phyloP scores from a whole-genome alignment of 2,888 invertebrate genomes.

The Noctua pronuba region DNA sequence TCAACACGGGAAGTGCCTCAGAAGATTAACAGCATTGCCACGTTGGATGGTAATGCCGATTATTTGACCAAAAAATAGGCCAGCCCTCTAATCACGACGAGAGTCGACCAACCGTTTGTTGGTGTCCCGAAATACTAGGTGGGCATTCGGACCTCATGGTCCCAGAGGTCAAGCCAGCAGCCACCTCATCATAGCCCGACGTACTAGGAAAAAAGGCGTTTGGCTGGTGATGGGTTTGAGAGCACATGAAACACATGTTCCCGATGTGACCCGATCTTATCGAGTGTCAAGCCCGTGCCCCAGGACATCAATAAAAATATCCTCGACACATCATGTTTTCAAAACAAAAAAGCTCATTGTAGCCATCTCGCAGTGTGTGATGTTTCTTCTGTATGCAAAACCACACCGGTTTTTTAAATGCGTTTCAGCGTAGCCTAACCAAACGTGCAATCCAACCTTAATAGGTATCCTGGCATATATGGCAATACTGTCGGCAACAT shows the following conservation, averaged over 20 bases:
- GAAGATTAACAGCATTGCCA: background rate
- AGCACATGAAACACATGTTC: background rate
- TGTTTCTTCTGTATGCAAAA: background rate
- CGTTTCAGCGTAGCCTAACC: background rate
- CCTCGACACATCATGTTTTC: background rate
- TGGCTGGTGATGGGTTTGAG: background rate
- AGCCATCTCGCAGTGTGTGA: background rate
- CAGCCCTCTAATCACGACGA: background rate
- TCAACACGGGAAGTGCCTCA: background rate
- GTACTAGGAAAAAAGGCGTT: background rate
- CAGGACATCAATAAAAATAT: background rate
- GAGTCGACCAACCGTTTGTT: background rate
- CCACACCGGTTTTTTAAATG: background rate
- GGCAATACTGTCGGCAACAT: background rate
- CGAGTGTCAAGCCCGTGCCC: background rate
- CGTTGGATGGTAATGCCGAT: background rate
- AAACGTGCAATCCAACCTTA: background rate
- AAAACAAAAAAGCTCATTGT: background rate
- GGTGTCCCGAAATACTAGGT: background rate
- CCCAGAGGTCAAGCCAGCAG: background rate
- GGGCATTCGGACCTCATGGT: background rate
- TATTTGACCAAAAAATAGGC: background rate
- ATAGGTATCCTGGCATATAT: too few relatives aligned
- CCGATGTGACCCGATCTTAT: background rate
- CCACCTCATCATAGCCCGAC: background rate